Evolutionary conservation across 2,113 vertebrate species (phyloP), one percentile per base, ranked within the genome.

Genomic region (Pollachius pollachius): DNA sequence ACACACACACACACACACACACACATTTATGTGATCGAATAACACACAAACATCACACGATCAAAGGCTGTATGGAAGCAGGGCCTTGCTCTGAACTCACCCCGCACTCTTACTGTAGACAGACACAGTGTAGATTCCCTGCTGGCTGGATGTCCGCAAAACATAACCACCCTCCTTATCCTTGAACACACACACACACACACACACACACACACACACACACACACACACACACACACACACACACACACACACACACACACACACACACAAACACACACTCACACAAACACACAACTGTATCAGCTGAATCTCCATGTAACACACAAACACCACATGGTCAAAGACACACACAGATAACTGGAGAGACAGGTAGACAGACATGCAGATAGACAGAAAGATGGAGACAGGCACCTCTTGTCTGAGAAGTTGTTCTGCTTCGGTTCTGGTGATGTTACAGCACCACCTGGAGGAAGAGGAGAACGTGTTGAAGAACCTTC

Each of bases 131-230:
- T 95, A 94, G 41, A 89, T 77, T 18, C 94, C 94, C 23, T 88
- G 85, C 75, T 91, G 93, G 73, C 94, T 97, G 30, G 95, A 97
- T 77, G 95, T 92, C 73, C 95, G 93, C 69, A 97, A 95, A 68
- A 96, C 83, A 70, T 95, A 97, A 0, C 94, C 90, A 0, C 95
- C 95, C 75, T 97, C 94, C 81, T 91, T 96, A 65, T 86, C 86
- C 95, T 97, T 81, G 11, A 1, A 41, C 37, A 41, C 37, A 41
- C 37, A 41, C 37, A 41, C 37, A 41, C 37, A 41, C 37, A 41
- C 37, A 41, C 37, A 41, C 37, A 41, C 37, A 41, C 37, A 41
- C 37, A 41, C 37, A 41, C 37, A 41, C 37, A 41, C 37, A 41
- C 37, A 41, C 37, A 41, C 37, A 41, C 37, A 41, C 37, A 41